phyloP scores from a whole-genome alignment of 2,888 invertebrate genomes.

The Acleris holmiana region DNA sequence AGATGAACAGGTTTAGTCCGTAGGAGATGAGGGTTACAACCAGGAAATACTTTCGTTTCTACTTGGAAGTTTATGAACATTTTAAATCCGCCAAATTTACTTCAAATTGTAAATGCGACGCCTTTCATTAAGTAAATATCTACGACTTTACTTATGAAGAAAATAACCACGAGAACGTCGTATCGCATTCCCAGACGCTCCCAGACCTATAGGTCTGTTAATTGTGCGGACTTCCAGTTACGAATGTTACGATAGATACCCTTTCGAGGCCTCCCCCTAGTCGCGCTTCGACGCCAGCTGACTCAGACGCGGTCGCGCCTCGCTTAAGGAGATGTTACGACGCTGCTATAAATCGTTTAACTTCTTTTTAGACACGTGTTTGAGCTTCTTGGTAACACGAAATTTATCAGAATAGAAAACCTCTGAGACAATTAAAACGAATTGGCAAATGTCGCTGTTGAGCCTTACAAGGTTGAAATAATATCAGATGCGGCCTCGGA shows the following conservation, averaged over 20 bases:
- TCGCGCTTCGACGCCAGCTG: conserved; percentile 71
- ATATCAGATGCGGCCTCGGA: too few species aligned
- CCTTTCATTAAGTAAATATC: too few species aligned
- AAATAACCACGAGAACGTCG: background rate
- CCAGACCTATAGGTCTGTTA: conserved; percentile 5
- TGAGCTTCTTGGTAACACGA: background rate
- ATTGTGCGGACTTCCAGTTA: conserved; percentile 24
- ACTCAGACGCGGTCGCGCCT: conserved; percentile 68
- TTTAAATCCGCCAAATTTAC: too few species aligned
- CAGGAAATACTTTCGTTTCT: background rate
- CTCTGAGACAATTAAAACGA: too few species aligned
- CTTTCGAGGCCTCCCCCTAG: conserved; percentile 69
- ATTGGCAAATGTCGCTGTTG: too few species aligned
- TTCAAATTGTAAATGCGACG: too few species aligned
- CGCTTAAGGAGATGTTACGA: conserved; percentile 35
- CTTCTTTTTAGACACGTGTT: background rate
- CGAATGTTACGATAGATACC: conserved; percentile 60
- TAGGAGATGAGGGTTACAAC: too few species aligned
- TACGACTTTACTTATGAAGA: background rate
- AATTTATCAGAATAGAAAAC: too few species aligned
- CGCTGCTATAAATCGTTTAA: background rate
- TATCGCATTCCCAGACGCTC: conserved; percentile 12
- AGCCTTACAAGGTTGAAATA: too few species aligned
- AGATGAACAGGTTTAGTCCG: background rate
- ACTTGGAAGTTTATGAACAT: background rate